Evolutionary conservation across 2,888 invertebrate genomes (phyloP).

Genomic region (Bursaphelenchus okinawaensis): DNA sequence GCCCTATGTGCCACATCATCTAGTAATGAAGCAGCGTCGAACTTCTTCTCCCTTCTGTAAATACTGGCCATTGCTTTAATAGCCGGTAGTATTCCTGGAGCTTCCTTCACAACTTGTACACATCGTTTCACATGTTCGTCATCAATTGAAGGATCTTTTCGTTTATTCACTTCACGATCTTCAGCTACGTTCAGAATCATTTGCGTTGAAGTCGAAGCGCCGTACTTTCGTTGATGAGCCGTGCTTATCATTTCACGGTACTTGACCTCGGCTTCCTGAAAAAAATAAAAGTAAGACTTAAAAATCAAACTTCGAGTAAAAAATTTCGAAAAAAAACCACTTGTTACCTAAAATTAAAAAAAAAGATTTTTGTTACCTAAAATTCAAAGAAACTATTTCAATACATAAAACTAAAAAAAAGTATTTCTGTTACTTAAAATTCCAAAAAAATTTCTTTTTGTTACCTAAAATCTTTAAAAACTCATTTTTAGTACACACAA

Average conservation of each 20-base stretch:
- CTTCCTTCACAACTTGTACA: neutral
- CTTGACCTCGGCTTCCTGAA: neutral
- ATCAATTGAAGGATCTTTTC: neutral
- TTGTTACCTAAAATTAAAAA: too few relatives aligned
- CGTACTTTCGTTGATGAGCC: neutral
- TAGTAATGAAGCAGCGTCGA: neutral
- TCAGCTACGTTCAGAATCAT: neutral
- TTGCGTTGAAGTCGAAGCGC: neutral
- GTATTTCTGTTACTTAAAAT: too few relatives aligned
- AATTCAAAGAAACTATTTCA: too few relatives aligned
- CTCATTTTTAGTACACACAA: too few relatives aligned
- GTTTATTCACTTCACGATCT: neutral
- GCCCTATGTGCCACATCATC: neutral
- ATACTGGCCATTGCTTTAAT: neutral
- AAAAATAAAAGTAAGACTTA: neutral
- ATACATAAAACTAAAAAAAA: too few relatives aligned
- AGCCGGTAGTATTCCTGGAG: neutral
- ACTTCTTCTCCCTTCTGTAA: neutral
- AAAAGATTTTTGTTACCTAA: too few relatives aligned
- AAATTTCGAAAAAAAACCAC: too few relatives aligned
- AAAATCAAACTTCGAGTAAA: too few relatives aligned
- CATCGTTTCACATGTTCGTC: neutral
- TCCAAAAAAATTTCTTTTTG: too few relatives aligned
- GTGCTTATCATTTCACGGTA: neutral
- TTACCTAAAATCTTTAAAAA: too few relatives aligned